Evolutionary conservation across 2,113 vertebrate species (phyloP), one percentile per base, ranked within the genome.

Genomic region (Pomatorhinus ruficollis): DNA sequence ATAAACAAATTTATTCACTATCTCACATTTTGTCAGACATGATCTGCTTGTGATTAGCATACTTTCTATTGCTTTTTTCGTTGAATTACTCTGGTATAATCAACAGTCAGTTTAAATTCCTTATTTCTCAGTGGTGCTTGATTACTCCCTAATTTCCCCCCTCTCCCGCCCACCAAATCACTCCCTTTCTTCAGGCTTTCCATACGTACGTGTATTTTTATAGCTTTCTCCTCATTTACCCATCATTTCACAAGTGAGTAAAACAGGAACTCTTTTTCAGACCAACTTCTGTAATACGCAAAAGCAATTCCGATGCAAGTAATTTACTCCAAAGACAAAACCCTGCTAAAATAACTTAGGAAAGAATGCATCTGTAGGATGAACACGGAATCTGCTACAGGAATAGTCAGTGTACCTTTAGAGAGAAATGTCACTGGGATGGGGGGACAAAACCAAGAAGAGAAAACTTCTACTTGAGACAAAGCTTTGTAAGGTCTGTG

Each of bases 401-500:
- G 40, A 69, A 52, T 3, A n/a, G 0, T 0, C 50, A 28, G 3
- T 11, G n/a, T 14, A 11, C 12, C 5, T 72, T 57, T 44, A 1
- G 1, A 61, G 27, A 69, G 49, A 60, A 5, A 27, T 49, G 19
- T 25, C n/a, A 39, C 25, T 69, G 53, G 7, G 18, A 10, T 21
- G 22, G 6, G 6, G 31, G 42, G 3, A 66, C 4, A 53, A 91
- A 85, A 81, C 6, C 28, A 52, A 47, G 53, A 71, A 53, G 11
- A 63, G 42, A 69, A 74, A 53, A n/a, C 4, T 66, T 82, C 20
- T 13, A 15, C 18, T 63, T 82, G 15, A 66, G 44, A 42, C 66
- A 56, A 86, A 45, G 14, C 13, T 93, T 83, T 30, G 9, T 50
- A 64, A 84, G 7, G 8, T 65, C 21, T 79, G 15, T 63, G 28